Percentiles rank a stretch among this genome's conserved stretches.
These are phyloP conservation scores for Lagopus leucura DNA, from an alignment of 2,113 vertebrate species.

Conservation along the genomic window DNA sequence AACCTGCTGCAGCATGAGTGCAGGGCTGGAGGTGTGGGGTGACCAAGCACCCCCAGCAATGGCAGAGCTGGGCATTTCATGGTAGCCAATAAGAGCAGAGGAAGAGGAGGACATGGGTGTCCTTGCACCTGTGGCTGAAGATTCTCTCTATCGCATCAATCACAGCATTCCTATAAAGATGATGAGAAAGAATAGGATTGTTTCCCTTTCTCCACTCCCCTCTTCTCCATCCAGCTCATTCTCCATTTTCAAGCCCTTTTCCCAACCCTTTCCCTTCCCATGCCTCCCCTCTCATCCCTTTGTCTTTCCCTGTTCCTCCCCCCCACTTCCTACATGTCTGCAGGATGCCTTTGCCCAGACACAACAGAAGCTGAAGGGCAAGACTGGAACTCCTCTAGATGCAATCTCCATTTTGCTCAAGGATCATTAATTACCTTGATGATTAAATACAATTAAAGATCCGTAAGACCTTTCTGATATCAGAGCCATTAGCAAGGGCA, in stretches of 20 bases:
- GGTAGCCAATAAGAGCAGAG: neutral
- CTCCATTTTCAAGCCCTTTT: neutral
- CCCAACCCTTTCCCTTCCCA: neutral
- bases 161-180: neutral
- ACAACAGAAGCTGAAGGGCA: slow-evolving; percentile 60
- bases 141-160: neutral
- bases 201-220: neutral
- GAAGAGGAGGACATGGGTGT: neutral
- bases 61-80: too few species aligned
- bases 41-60: neutral
- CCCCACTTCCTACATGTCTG: neutral
- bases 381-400: slow-evolving; percentile 49
- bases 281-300: neutral
- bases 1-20: neutral
- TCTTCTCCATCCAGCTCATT: neutral
- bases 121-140: neutral
- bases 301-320: neutral
- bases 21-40: neutral
- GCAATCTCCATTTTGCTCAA: slow-evolving; percentile 61
- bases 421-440: slow-evolving; percentile 70
- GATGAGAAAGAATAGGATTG: neutral
- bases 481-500: slow-evolving; percentile 44
- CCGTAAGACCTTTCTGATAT: slow-evolving; percentile 63
- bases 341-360: slow-evolving; percentile 44
- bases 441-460: slow-evolving; percentile 73